Percentiles rank a stretch among this genome's conserved stretches.
Evolutionary conservation across 2,888 invertebrate species (phyloP).

Genomic region (Tetramorium bicarinatum): DNA sequence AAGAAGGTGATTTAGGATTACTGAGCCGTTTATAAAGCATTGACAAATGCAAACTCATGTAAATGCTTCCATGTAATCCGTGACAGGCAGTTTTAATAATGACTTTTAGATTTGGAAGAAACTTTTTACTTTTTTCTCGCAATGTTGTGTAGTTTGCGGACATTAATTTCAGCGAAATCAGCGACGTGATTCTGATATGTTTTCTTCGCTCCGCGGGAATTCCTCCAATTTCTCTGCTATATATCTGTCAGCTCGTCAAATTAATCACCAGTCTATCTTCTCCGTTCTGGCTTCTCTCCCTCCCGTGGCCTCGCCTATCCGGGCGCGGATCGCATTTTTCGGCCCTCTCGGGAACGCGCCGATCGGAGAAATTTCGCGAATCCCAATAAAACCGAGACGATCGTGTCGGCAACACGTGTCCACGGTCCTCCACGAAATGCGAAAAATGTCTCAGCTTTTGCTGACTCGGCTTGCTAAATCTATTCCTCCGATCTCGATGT

Average conservation of each 20-base stretch:
- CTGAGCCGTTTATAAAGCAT: neutral
- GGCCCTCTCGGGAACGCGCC: constrained; percentile 60
- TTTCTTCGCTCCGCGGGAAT: constrained; percentile 1
- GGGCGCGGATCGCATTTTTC: constrained; percentile 67
- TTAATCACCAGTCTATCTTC: constrained; percentile 48
- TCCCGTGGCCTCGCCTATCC: constrained; percentile 28
- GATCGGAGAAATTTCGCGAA: constrained; percentile 82
- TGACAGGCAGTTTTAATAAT: neutral
- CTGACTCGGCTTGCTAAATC: constrained; percentile 75
- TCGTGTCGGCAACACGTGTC: constrained; percentile 84
- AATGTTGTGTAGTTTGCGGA: neutral
- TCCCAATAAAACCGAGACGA: constrained; percentile 81
- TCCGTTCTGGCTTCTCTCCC: constrained; percentile 1
- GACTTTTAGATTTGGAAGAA: neutral
- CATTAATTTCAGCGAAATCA: constrained; percentile 13
- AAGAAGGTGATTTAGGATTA: neutral
- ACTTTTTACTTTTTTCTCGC: neutral
- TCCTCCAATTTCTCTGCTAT: constrained; percentile 47
- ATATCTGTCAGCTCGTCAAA: constrained; percentile 54
- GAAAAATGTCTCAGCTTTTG: constrained; percentile 79
- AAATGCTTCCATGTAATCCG: neutral
- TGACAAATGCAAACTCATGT: neutral
- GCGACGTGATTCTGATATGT: constrained; percentile 3
- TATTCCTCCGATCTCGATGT: constrained; percentile 77
- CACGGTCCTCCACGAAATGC: constrained; percentile 79